Percentiles rank a stretch among this genome's conserved stretches.
These are phyloP conservation scores for Norana najaformis DNA, from an alignment of 2,888 invertebrate genomes.

Conservation along the genomic window DNA sequence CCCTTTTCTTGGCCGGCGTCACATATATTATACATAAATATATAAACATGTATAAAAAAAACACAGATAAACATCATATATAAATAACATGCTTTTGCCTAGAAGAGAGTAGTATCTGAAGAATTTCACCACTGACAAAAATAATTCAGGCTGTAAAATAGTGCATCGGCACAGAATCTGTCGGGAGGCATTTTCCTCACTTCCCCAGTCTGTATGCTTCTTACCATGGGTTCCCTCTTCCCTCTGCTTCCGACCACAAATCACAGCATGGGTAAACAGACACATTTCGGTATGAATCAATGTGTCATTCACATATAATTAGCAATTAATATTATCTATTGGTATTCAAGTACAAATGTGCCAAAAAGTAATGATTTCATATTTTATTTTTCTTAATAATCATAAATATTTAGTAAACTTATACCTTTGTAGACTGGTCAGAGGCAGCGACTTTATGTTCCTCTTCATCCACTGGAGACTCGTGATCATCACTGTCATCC, in stretches of 20 bases:
- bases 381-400: neutral
- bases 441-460: neutral
- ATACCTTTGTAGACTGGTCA: neutral
- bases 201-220: neutral
- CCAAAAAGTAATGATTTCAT: neutral
- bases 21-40: too few relatives aligned
- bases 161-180: neutral
- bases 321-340: neutral
- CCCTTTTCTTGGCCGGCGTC: too few relatives aligned
- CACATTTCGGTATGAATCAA: neutral
- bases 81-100: neutral
- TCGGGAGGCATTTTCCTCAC: neutral
- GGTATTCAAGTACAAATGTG: neutral
- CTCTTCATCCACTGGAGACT: neutral
- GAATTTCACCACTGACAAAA: neutral
- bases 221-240: too few relatives aligned
- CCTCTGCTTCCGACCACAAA: neutral
- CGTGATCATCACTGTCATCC: neutral
- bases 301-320: neutral
- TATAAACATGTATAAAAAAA: too few relatives aligned
- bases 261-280: neutral
- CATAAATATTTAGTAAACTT: neutral
- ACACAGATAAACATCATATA: too few relatives aligned
- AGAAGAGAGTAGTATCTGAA: neutral
- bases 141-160: neutral